Base-by-base conservation (phyloP, 2,113 vertebrate genomes). In the Nothobranchius kuhntae region DNA sequence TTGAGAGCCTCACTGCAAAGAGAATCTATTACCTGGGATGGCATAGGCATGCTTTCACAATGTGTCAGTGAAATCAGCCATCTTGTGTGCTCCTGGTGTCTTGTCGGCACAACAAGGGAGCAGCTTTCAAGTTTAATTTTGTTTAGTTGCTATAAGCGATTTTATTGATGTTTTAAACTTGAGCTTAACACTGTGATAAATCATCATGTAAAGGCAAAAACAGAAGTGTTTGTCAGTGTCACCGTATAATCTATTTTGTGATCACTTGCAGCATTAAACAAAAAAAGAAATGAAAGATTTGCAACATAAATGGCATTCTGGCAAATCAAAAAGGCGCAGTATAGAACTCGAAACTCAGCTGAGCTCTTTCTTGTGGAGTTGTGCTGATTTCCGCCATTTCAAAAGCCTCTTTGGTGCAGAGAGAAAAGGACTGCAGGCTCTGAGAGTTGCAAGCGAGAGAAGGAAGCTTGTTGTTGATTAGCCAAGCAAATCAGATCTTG, bases 401-500 rank as follows among this genome's bases (percentile, higher is more conserved):
- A 82, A 82, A 86, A 80, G 72, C 75, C 58, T 74, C 78, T 77
- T 64, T 56, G 65, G 79, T 56, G 69, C 50, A 53, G 48, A 75
- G 74, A 77, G 55, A 57, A 61, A 73, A 61, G 48, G 68, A 71
- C 35, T 68, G 80, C 68, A 24, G 72, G 53, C 62, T 75, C 68
- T 58, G 64, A 36, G 81, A 66, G 77, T 67, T 68, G 65, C 68
- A 42, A 30, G 53, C 6, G 67, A 71, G 71, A 82, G 77, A 80
- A 69, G 64, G 68, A 77, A 77, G 73, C 82, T 81, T 82, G 88
- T 84, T 89, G 91, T 89, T 87, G 89, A 90, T 91, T 86, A 87
- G 78, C 86, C 68, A 81, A 85, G 85, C 86, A 91, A 89, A 92
- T 90, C 86, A 88, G 87, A 92, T 92, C 88, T 89, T 90, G 87